These are phyloP conservation scores for Napeogenes sylphis DNA, from an alignment of 2,888 invertebrate genomes.

Conservation along the genomic window DNA sequence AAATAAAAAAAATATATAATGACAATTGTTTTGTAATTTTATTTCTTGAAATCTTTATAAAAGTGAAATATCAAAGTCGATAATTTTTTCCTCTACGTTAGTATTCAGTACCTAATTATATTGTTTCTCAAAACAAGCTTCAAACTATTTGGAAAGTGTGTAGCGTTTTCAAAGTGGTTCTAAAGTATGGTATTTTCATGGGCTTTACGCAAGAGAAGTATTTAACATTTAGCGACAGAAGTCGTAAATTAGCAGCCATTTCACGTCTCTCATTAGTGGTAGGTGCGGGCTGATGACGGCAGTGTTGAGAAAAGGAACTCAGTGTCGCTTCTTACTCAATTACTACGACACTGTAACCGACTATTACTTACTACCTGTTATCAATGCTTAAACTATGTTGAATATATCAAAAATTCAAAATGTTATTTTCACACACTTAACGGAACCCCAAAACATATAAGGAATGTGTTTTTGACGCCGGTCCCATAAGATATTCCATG, in stretches of 20 bases:
- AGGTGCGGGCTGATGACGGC: slow-evolving; percentile 48
- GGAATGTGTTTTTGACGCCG: slow-evolving; percentile 32
- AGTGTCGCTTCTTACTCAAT: no score
- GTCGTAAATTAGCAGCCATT: slow-evolving; percentile 58
- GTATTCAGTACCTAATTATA: slow-evolving; percentile 6
- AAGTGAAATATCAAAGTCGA: neutral
- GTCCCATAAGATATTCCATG: slow-evolving; percentile 48
- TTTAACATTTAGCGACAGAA: slow-evolving; percentile 63
- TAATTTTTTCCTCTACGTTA: neutral
- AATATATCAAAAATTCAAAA: no score
- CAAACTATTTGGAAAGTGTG: slow-evolving; percentile 32
- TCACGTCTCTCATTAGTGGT: slow-evolving; percentile 58
- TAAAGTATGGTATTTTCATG: slow-evolving; percentile 44
- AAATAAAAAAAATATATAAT: no score
- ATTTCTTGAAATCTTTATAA: no score
- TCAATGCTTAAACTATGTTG: no score
- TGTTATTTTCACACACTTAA: no score
- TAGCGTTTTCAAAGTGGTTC: slow-evolving; percentile 31
- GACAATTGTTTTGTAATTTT: no score
- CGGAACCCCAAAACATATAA: slow-evolving; percentile 21
- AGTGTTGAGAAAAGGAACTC: no score
- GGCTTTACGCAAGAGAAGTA: slow-evolving; percentile 56
- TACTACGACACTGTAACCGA: no score
- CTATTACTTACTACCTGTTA: no score
- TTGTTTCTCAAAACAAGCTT: slow-evolving; percentile 29